Evolutionary conservation across 2,888 invertebrate genomes (phyloP).

Genomic region (Lissonota sp.): DNA sequence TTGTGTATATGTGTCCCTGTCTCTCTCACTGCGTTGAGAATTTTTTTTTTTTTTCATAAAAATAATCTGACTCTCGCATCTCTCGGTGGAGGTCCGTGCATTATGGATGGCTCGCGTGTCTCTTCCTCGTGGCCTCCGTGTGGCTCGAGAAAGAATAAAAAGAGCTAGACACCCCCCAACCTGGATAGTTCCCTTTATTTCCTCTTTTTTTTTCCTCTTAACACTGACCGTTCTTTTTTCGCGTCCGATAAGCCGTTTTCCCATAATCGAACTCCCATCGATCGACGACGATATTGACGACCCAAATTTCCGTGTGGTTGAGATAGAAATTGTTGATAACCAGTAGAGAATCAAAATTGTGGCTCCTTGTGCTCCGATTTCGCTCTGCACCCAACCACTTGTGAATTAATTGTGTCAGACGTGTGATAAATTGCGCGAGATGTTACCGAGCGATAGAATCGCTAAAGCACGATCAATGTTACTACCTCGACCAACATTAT

Average conservation of each 20-base stretch:
- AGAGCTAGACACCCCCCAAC: conserved; percentile 41
- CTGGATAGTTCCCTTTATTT: conserved; percentile 41
- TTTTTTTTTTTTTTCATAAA: conserved; percentile 70
- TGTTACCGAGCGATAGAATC: conserved; percentile 36
- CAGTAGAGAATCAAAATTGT: too few species aligned
- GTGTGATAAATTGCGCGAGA: conserved; percentile 36
- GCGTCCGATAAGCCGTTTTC: too few species aligned
- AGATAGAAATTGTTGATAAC: too few species aligned
- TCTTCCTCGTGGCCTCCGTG: conserved; percentile 58
- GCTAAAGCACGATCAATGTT: conserved; percentile 71
- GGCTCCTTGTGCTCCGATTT: too few species aligned
- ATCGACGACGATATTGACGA: too few species aligned
- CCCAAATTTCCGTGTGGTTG: too few species aligned
- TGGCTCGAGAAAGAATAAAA: conserved; percentile 49
- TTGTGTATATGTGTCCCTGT: neutral
- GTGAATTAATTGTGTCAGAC: conserved; percentile 12
- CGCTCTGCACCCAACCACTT: neutral
- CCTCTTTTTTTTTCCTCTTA: conserved; percentile 16
- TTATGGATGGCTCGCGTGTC: conserved; percentile 83
- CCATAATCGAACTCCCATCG: too few species aligned
- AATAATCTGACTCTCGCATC: conserved; percentile 81
- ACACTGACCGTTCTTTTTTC: neutral
- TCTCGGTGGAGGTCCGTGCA: conserved; percentile 76
- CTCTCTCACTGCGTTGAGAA: conserved; percentile 24
- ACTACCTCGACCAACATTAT: conserved; percentile 20